Evolutionary conservation across 2,113 vertebrate species (phyloP).

Genomic region (Paracanthobrama guichenoti): DNA sequence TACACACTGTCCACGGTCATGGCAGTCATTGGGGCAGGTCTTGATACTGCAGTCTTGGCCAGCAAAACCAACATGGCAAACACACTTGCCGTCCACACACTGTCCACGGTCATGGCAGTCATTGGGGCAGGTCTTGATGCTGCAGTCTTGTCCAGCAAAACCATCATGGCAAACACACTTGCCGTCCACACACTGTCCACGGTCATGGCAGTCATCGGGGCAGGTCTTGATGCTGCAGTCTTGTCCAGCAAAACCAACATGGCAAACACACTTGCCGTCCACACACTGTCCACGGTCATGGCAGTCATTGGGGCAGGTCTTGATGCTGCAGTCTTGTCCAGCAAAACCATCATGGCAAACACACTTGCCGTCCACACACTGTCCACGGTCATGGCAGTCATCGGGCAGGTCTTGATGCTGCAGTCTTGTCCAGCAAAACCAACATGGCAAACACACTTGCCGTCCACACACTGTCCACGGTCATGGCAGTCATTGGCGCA

Average conservation of each 20-base stretch:
- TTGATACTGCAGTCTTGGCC: conserved; percentile 83
- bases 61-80: conserved; percentile 83
- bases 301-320: conserved; percentile 84
- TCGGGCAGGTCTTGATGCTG: conserved; percentile 82
- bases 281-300: conserved; percentile 81
- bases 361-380: conserved; percentile 85
- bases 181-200: conserved; percentile 80
- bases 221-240: conserved; percentile 85
- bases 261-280: conserved; percentile 83
- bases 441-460: conserved; percentile 81
- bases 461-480: conserved; percentile 79
- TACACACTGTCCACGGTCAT: conserved; percentile 79
- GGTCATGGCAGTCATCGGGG: conserved; percentile 80
- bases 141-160: conserved; percentile 79
- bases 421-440: conserved; percentile 87
- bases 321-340: conserved; percentile 80
- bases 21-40: conserved; percentile 85
- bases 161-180: conserved; percentile 83
- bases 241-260: conserved; percentile 79
- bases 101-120: conserved; percentile 79
- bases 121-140: conserved; percentile 72
- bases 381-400: conserved; percentile 79
- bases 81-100: conserved; percentile 80
- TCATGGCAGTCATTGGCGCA: conserved; percentile 80
- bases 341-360: conserved; percentile 79